phyloP scores from a whole-genome alignment of 2,113 vertebrate genomes.

The Solea solea region DNA sequence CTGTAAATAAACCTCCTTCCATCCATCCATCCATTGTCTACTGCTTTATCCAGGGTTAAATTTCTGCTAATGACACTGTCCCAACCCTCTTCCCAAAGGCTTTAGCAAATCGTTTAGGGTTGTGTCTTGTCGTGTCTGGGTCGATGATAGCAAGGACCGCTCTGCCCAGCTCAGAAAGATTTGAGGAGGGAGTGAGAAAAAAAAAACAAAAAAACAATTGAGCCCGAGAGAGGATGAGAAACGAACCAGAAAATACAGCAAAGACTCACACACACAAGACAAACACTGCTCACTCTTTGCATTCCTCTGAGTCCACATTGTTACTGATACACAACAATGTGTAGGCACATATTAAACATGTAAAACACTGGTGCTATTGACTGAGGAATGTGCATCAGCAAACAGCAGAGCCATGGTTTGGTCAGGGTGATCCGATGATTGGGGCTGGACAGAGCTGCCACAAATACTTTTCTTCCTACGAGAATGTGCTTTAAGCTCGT shows the following conservation, averaged over 20 bases:
- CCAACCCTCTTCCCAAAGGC: no score
- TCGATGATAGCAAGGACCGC: slow-evolving; percentile 26
- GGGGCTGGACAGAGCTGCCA: slow-evolving; percentile 18
- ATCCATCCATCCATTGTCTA: no score
- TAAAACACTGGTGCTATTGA: slow-evolving; percentile 54
- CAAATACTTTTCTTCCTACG: slow-evolving; percentile 45
- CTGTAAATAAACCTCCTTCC: no score
- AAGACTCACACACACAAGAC: slow-evolving; percentile 39
- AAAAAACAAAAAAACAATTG: slow-evolving; percentile 20
- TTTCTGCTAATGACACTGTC: no score
- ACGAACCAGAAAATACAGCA: slow-evolving; percentile 15
- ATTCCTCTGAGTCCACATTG: slow-evolving; percentile 2
- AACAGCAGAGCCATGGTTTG: slow-evolving; percentile 40
- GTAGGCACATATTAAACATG: slow-evolving; percentile 26
- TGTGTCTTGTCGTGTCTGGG: slow-evolving; percentile 53
- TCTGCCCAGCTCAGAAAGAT: slow-evolving; percentile 43
- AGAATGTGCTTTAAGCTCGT: slow-evolving; percentile 18
- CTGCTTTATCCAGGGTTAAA: no score
- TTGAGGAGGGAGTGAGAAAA: slow-evolving; percentile 35
- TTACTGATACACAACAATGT: slow-evolving; percentile 18
- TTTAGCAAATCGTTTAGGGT: not conserved
- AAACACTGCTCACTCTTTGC: not conserved
- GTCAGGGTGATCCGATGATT: slow-evolving; percentile 47
- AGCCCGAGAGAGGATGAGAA: not conserved
- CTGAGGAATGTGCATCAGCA: slow-evolving; percentile 53